These are phyloP conservation scores for Carettochelys insculpta DNA, from an alignment of 2,113 vertebrate genomes.

Conservation along the genomic window DNA sequence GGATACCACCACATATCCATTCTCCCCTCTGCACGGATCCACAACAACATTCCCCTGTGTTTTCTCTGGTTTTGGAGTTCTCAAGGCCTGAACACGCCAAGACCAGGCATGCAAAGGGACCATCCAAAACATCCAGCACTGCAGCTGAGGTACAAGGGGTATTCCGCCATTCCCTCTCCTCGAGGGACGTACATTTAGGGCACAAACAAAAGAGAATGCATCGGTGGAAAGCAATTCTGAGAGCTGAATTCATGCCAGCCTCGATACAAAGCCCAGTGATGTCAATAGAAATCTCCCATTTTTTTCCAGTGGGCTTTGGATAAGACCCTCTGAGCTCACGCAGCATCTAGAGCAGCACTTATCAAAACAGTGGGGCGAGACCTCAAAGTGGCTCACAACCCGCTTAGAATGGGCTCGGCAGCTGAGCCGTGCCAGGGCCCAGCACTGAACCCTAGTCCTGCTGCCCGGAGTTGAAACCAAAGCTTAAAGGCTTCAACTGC, in stretches of 20 bases:
- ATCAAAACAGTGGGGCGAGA: too few species aligned
- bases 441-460: too few species aligned
- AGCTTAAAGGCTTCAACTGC: too few species aligned
- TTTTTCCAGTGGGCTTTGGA: not conserved
- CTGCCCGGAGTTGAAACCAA: too few species aligned
- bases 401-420: too few species aligned
- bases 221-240: not conserved
- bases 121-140: not conserved
- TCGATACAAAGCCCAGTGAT: not conserved
- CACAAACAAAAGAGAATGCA: not conserved
- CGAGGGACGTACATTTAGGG: not conserved
- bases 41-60: not conserved
- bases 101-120: not conserved
- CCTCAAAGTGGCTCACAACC: too few species aligned
- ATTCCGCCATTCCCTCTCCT: not conserved
- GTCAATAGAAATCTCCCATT: not conserved
- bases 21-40: not conserved
- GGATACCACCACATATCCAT: not conserved
- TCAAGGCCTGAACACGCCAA: too few species aligned
- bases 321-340: not conserved
- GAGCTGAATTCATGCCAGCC: not conserved
- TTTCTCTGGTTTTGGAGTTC: not conserved
- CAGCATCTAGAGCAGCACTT: too few species aligned
- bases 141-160: not conserved
- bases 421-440: too few species aligned